Base-by-base conservation (phyloP, 2,888 invertebrate species). In the Pyrgus malvae region DNA sequence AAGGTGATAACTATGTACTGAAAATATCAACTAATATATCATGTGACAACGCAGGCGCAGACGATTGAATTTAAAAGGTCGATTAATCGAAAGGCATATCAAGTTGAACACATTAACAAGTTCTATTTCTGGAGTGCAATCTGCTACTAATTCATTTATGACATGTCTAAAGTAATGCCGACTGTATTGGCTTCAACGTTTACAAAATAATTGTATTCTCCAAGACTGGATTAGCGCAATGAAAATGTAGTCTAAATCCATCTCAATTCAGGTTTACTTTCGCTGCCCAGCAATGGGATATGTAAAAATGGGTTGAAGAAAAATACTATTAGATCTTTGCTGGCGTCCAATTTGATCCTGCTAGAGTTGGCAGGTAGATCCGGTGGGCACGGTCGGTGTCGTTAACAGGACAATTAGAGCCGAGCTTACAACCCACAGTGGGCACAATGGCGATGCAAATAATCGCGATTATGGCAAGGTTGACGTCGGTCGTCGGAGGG, bases 391-490 rank as follows among this genome's bases (percentile, higher is more conserved):
- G 44, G n/a, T 54, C 45, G 49, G 56, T 42, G 29, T 56, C 56
- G 55, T 54, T 46, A 57, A 59, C 54, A 56, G 63, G 72, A 76
- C 78, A 82, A 83, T 83, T 80, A 80, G 77, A 76, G 73, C 70
- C 66, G 69, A 70, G 72, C 70, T 77, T 72, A 71, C 75, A 70
- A 68, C 72, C 78, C 74, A 74, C 78, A 68, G 66, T 71, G 70
- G 76, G 70, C 74, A 86, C 85, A 86, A 85, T 85, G 78, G 83
- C 77, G 78, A 89, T 89, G 89, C 84, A 88, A 88, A 89, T 89
- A 83, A 88, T 85, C 81, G 81, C 85, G 87, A 89, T 88, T 86
- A 89, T 87, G 86, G 87, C 87, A 87, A 88, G 87, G 88, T 87
- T 89, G 88, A 84, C 84, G 87, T 78, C 89, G 83, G 76, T 69